These are phyloP conservation scores for Lepidocyrtinus sp. DNA, from an alignment of 2,888 invertebrate species.

Conservation along the genomic window DNA sequence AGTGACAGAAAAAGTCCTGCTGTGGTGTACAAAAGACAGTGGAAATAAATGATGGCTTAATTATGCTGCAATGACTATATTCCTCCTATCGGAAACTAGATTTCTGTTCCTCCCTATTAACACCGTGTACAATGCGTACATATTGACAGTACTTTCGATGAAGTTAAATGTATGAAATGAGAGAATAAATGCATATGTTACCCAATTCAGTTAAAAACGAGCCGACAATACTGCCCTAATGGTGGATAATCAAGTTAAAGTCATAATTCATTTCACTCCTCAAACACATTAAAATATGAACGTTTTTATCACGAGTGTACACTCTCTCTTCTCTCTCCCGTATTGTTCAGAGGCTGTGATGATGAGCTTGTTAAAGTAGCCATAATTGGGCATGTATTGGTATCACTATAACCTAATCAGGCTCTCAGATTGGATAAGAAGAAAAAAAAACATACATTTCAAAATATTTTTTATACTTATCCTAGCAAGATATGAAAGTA, in stretches of 20 bases:
- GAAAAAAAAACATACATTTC: conserved; percentile 8
- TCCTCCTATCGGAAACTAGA: neutral
- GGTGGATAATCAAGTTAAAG: conserved; percentile 27
- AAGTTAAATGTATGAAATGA: too few species aligned
- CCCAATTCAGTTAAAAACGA: too few species aligned
- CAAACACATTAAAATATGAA: conserved; percentile 27
- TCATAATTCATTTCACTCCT: conserved; percentile 30
- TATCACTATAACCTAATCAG: conserved; percentile 8
- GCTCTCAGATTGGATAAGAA: conserved; percentile 4
- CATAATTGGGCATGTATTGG: conserved; percentile 25
- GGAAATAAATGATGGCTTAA: conserved; percentile 70
- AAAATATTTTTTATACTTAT: conserved; percentile 7
- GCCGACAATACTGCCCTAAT: conserved; percentile 29
- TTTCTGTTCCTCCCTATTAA: too few species aligned
- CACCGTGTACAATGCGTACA: too few species aligned
- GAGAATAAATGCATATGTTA: too few species aligned
- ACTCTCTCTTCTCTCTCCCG: neutral
- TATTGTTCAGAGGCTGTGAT: neutral
- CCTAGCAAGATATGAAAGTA: neutral
- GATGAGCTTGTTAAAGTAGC: conserved; percentile 33
- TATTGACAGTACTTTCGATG: too few species aligned
- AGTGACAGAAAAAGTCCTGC: conserved; percentile 62
- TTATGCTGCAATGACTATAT: conserved; percentile 53
- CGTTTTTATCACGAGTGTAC: neutral
- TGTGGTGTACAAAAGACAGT: conserved; percentile 68